Conservation (phyloP, 2,113 vertebrate genomes). For the Oryzias melastigma region DNA sequence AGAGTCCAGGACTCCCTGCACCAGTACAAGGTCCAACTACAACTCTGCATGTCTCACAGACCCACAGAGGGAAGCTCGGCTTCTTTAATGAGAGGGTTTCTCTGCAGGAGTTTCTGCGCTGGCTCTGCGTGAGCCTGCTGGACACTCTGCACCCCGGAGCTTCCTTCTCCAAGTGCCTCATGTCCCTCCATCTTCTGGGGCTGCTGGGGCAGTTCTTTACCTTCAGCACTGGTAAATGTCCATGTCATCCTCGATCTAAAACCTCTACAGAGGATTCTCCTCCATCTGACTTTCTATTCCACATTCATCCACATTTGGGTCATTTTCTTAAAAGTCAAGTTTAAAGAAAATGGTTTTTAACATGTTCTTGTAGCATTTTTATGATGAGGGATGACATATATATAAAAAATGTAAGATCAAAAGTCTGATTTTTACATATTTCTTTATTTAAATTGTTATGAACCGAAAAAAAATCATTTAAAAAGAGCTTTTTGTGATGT, state of each 20-base stretch:
- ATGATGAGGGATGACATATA: too few relatives aligned
- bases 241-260: not conserved
- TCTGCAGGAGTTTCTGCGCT: slow-evolving; percentile 84
- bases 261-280: not conserved
- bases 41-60: too few relatives aligned
- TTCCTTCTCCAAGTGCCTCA: slow-evolving; percentile 89
- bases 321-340: too few relatives aligned
- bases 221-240: slow-evolving; percentile 70
- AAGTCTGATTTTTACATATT: too few relatives aligned
- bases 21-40: slow-evolving; percentile 68
- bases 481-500: too few relatives aligned
- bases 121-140: slow-evolving; percentile 85
- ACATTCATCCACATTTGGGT: too few relatives aligned
- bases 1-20: slow-evolving; percentile 66
- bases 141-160: slow-evolving; percentile 86
- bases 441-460: too few relatives aligned
- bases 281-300: too few relatives aligned
- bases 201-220: slow-evolving; percentile 84
- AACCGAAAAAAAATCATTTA: too few relatives aligned
- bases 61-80: not conserved
- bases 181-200: slow-evolving; percentile 85
- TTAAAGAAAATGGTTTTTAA: too few relatives aligned
- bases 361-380: too few relatives aligned
- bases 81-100: not conserved
- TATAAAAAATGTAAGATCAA: too few relatives aligned